phyloP scores from a whole-genome alignment of 2,797 vertebrate species.

The Malurus leucopterus region DNA sequence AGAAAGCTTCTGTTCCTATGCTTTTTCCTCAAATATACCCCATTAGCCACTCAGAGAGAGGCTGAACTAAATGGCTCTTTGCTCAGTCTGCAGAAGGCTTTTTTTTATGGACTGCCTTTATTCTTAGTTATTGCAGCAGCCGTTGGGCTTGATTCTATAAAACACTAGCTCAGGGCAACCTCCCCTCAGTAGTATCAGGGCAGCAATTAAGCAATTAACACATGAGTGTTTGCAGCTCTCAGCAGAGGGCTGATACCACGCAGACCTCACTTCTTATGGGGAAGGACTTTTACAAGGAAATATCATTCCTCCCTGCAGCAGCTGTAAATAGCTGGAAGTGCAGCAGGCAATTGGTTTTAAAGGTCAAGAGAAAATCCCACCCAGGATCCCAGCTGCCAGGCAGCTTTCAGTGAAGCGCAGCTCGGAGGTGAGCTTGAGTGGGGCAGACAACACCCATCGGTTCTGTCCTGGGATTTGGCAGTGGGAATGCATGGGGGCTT shows the following conservation, averaged over 20 bases:
- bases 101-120: background rate
- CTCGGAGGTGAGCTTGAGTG: background rate
- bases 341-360: background rate
- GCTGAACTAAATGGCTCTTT: background rate
- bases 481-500: fast-evolving
- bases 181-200: background rate
- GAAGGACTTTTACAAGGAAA: background rate
- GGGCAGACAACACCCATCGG: background rate
- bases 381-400: background rate
- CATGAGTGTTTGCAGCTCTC: background rate
- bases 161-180: background rate
- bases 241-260: background rate
- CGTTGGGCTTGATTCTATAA: background rate
- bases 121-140: background rate
- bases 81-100: background rate
- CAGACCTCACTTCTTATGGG: background rate
- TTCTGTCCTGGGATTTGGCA: background rate
- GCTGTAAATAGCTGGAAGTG: background rate
- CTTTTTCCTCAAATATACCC: background rate
- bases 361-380: background rate
- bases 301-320: background rate
- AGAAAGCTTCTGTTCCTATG: background rate
- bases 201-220: background rate
- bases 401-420: background rate
- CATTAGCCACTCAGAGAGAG: background rate